Conservation (phyloP, 2,113 vertebrate genomes). For the Ptychochromis oligacanthus region DNA sequence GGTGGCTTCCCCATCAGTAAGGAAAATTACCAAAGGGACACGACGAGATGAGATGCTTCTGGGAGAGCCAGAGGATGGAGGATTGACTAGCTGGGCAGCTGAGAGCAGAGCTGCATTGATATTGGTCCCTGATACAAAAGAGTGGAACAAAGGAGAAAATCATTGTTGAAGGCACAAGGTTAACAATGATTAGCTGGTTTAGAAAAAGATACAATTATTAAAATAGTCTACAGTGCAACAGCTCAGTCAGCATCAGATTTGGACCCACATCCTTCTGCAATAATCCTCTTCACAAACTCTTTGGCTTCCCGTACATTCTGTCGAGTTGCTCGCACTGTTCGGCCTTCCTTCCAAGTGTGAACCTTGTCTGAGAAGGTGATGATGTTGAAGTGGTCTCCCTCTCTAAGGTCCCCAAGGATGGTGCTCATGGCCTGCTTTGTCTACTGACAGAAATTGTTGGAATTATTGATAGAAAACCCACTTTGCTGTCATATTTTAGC, state of each 20-base stretch:
- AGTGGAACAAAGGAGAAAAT: not conserved
- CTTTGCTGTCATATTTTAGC: not conserved
- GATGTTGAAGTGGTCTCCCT: slow-evolving; percentile 87
- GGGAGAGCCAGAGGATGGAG: slow-evolving; percentile 50
- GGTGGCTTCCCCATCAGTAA: slow-evolving; percentile 88
- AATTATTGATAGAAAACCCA: not conserved
- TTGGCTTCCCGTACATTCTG: slow-evolving; percentile 82
- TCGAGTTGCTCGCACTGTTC: slow-evolving; percentile 78
- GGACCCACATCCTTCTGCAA: slow-evolving; percentile 84
- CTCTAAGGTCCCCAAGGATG: slow-evolving; percentile 83
- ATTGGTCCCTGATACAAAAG: slow-evolving; percentile 82
- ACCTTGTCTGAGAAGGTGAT: slow-evolving; percentile 87
- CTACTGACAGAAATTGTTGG: slow-evolving; percentile 66
- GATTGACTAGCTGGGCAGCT: slow-evolving; percentile 82
- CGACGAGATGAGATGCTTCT: slow-evolving; percentile 48
- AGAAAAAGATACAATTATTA: not conserved
- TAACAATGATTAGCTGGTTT: not conserved
- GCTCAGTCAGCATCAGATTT: not conserved
- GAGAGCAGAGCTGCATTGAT: slow-evolving; percentile 85
- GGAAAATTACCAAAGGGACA: slow-evolving; percentile 85
- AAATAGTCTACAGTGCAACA: not conserved
- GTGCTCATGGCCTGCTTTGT: slow-evolving; percentile 86
- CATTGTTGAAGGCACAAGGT: not conserved
- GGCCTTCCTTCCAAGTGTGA: slow-evolving; percentile 81
- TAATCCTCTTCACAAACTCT: slow-evolving; percentile 81